These are phyloP conservation scores for Xestia xanthographa DNA, from an alignment of 2,888 invertebrate genomes.

Conservation along the genomic window DNA sequence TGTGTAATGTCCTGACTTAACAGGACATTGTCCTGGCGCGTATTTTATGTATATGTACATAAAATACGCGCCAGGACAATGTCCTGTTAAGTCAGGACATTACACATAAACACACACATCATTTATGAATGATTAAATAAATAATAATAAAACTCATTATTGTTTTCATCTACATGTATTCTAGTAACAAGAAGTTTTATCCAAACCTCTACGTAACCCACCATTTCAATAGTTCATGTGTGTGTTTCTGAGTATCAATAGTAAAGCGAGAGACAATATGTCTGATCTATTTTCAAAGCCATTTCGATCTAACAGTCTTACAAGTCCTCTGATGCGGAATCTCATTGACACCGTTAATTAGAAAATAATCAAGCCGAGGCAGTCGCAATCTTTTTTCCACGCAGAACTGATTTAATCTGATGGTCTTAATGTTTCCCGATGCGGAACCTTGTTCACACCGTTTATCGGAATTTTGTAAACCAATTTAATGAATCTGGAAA, in stretches of 20 bases:
- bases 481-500: background rate
- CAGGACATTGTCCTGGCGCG: too few relatives aligned
- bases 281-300: background rate
- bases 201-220: background rate
- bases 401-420: background rate
- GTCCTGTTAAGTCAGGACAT: too few relatives aligned
- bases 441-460: background rate
- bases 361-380: background rate
- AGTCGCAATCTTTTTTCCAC: constrained; percentile 1
- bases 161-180: background rate
- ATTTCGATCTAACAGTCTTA: background rate
- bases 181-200: background rate
- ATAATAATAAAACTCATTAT: background rate
- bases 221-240: background rate
- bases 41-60: too few relatives aligned
- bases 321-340: background rate
- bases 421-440: background rate
- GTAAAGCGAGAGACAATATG: background rate
- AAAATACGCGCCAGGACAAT: too few relatives aligned
- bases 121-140: too few relatives aligned
- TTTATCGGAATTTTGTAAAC: background rate
- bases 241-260: background rate
- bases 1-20: too few relatives aligned
- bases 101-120: too few relatives aligned
- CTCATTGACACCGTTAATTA: background rate